A percentile compares a stretch with the other conserved stretches of the same genome.
Conservation (phyloP, 2,888 invertebrate species). For the Deilephila elpenor region DNA sequence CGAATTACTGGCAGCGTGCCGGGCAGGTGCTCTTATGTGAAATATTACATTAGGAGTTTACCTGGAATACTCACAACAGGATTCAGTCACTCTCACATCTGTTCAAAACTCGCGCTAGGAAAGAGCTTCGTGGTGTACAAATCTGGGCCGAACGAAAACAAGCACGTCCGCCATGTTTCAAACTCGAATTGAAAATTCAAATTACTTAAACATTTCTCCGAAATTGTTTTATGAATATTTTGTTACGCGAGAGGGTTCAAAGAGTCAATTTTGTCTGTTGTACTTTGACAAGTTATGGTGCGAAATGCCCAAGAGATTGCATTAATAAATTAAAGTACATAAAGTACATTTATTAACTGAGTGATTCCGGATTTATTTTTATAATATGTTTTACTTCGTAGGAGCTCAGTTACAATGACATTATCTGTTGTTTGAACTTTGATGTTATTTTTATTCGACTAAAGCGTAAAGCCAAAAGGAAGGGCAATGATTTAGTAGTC, state of each 20-base stretch:
- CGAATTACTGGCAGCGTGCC: constrained; percentile 84
- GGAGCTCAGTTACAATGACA: background rate
- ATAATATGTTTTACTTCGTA: background rate
- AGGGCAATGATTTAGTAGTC: too few species aligned
- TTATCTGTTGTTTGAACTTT: background rate
- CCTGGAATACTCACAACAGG: constrained; percentile 73
- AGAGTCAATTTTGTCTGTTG: constrained; percentile 21
- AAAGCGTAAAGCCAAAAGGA: too few species aligned
- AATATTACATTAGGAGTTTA: constrained; percentile 78
- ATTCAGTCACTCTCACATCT: constrained; percentile 66
- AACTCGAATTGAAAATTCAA: constrained; percentile 26
- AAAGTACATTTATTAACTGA: constrained; percentile 5
- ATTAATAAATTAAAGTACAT: constrained; percentile 2
- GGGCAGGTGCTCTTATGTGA: constrained; percentile 83
- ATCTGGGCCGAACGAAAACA: constrained; percentile 33
- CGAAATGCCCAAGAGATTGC: constrained; percentile 15
- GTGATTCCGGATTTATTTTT: background rate
- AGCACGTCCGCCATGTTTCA: constrained; percentile 23
- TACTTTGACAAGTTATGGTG: constrained; percentile 25
- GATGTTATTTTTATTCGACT: too few species aligned
- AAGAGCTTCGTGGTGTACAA: constrained; percentile 44
- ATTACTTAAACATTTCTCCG: constrained; percentile 40
- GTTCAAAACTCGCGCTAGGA: constrained; percentile 56
- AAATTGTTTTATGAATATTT: constrained; percentile 39
- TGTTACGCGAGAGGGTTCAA: constrained; percentile 25